These are phyloP conservation scores for Macrochelys suwanniensis DNA, from an alignment of 2,797 vertebrate genomes.

Conservation along the genomic window DNA sequence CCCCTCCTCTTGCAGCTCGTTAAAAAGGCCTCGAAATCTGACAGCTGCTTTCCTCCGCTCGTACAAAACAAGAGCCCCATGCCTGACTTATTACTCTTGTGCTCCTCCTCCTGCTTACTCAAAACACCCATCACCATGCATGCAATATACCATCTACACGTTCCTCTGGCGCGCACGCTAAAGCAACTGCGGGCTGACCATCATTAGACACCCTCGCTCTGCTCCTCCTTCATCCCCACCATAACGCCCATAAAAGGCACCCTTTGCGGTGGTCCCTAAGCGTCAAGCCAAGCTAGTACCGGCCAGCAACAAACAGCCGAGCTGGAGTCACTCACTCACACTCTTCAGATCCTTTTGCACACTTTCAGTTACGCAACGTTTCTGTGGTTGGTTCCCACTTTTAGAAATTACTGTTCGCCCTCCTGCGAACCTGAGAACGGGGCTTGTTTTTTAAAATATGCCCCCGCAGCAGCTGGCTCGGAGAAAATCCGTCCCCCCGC, in stretches of 20 bases:
- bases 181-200: constrained; percentile 7
- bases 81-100: constrained; percentile 73
- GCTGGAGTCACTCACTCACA: background rate
- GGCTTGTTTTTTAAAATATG: constrained; percentile 7
- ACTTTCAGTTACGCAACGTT: background rate
- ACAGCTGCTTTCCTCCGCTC: constrained; percentile 80
- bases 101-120: constrained; percentile 74
- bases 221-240: constrained; percentile 58
- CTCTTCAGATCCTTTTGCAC: background rate
- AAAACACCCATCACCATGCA: constrained; percentile 47
- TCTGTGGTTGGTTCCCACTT: background rate
- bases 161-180: constrained; percentile 49
- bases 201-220: background rate
- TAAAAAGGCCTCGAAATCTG: constrained; percentile 72
- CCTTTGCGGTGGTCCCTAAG: background rate
- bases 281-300: background rate
- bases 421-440: background rate
- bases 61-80: constrained; percentile 76
- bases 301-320: background rate
- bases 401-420: background rate
- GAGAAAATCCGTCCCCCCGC: background rate
- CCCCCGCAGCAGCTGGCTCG: background rate
- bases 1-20: background rate
- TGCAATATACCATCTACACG: constrained; percentile 48
- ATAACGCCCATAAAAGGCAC: constrained; percentile 46